phyloP scores from a whole-genome alignment of 2,888 invertebrate genomes.

The Trichacis sp. region DNA sequence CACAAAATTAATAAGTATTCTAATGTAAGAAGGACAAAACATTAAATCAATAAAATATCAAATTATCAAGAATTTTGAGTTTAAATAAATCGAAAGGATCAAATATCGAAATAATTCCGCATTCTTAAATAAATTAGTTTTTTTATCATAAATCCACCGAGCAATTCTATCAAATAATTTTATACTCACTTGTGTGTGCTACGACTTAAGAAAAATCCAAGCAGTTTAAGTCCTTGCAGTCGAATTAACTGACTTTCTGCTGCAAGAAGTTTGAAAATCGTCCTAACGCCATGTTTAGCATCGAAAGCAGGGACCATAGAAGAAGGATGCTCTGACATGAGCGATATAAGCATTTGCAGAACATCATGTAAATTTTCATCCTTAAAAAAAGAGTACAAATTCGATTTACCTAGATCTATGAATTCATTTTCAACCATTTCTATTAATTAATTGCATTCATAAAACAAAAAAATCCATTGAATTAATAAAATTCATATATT shows the following conservation, averaged over 20 bases:
- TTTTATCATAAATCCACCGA: too few relatives aligned
- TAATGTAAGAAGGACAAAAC: too few relatives aligned
- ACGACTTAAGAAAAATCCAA: constrained; percentile 97
- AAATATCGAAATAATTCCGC: too few relatives aligned
- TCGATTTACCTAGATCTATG: too few relatives aligned
- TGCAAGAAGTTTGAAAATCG: constrained; percentile 95
- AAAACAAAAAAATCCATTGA: too few relatives aligned
- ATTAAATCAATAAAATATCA: constrained; percentile 17
- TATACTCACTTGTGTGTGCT: constrained; percentile 94
- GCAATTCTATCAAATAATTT: constrained; percentile 2
- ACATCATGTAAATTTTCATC: constrained; percentile 99
- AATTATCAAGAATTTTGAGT: background rate
- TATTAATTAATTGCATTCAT: too few relatives aligned
- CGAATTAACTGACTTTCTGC: constrained; percentile 96
- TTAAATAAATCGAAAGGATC: too few relatives aligned
- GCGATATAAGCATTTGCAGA: constrained; percentile 93
- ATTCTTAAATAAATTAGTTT: too few relatives aligned
- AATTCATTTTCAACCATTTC: too few relatives aligned
- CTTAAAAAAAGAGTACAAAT: too few relatives aligned
- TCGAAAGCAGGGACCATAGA: constrained; percentile 99
- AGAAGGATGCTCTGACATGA: constrained; percentile 98
- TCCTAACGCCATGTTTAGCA: constrained; percentile 94
- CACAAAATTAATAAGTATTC: too few relatives aligned
- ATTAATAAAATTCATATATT: too few relatives aligned
- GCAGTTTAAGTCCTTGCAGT: constrained; percentile 93